Base-by-base conservation (phyloP, 2,888 invertebrate species). In the Hyles lineata region DNA sequence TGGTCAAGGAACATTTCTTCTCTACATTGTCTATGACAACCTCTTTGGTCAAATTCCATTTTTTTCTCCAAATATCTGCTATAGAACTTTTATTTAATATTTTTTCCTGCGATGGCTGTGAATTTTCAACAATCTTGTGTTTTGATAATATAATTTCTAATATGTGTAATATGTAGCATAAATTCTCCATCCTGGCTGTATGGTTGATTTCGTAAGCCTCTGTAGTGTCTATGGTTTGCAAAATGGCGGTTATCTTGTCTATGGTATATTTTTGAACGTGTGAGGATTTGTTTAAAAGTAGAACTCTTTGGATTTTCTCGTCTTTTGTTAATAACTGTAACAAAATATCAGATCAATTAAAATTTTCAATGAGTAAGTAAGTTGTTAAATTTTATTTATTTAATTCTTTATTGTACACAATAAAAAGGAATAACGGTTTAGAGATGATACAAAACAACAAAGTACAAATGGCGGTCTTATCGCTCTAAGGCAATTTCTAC, bases 311-410 rank as follows among this genome's bases (percentile, higher is more conserved):
- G 0, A 89, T 82, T 0, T 72, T 77, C 50, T 90, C 90, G 19
- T 93, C 91, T 80, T 89, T 92, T 72, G 80, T 83, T n/a, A 87
- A 25, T 3, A 90, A 76, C 94, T 94, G 88, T 21, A 89, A 90
- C 29, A 58, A 17, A 70, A 73, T 71, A 72, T 62, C 71, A 35
- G 21, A 55, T 23, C 52, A n/a, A 29, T 7, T 62, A 9, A 15
- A 15, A 29, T 25, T 0, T 19, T 62, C 23, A 11, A n/a, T n/a
- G n/a, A 69, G 11, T 21, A 50, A 5, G n/a, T n/a, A 3, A 71
- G 29, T 29, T 29, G 29, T 29, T 29, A 29, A 29, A 29, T 29
- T 29, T 29, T 29, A 29, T n/a, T n/a, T n/a, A n/a, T n/a, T n/a
- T n/a, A n/a, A n/a, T n/a, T n/a, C n/a, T n/a, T n/a, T n/a, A n/a